Evolutionary conservation across 2,113 vertebrate genomes (phyloP), one percentile per base, ranked within the genome.

Genomic region (Trochalopteron elliotii): DNA sequence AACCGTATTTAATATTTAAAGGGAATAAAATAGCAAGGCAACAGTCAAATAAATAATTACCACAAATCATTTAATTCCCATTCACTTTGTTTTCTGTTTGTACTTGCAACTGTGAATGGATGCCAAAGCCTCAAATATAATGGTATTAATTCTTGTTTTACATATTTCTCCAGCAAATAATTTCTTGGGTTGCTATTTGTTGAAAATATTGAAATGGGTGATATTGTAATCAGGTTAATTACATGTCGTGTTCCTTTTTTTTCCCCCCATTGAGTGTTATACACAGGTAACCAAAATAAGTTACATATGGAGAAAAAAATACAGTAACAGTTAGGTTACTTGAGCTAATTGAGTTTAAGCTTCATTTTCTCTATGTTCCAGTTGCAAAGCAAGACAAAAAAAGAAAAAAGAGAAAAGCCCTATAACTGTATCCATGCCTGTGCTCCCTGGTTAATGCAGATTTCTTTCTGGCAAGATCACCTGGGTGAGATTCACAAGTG

Each of bases 11-110:
- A 82, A 79, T 49, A 79, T 87, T 85, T 93, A 72, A 92, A 95
- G 22, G 44, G 53, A 76, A 45, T 65, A 74, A 93, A 83, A 89
- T 24, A 76, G 15, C 63, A 87, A 86, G 23, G 11, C 1, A 3
- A 64, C 37, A 94, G 28, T n/a, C 68, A 50, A 92, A 80, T 87
- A 40, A 94, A 83, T 95, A 61, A 61, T 92, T 90, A 77, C 30
- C 35, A 74, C 67, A 59, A 83, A 83, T 80, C 80, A 70, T 75
- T 89, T 60, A 49, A 78, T 93, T 87, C 39, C 35, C 30, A 6
- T 81, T 82, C 65, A n/a, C 52, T 87, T 83, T 74, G 27, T 53
- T 65, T 89, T 75, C 70, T 90, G 16, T 53, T 80, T 80, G 25
- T 40, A 80, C 37, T 87, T 94, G 21, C 37, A 76, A 30, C 31